These are phyloP conservation scores for Anguilla anguilla DNA, from an alignment of 2,797 vertebrate species.

Conservation along the genomic window DNA sequence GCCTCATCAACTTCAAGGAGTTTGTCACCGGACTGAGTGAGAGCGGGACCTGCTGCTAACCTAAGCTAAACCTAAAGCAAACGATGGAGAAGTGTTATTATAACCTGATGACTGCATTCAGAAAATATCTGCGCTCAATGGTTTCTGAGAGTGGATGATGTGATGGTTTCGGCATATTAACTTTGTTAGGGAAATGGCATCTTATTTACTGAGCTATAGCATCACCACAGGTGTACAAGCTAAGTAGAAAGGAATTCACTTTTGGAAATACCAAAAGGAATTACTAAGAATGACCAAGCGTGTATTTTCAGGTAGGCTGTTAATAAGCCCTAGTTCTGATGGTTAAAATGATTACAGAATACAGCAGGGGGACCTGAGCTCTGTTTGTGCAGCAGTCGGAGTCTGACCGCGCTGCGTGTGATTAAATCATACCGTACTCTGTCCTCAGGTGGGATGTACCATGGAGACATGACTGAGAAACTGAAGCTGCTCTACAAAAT, in stretches of 20 bases:
- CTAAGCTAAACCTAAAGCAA: not conserved
- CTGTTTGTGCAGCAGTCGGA: too few relatives aligned
- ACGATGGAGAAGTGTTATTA: not conserved
- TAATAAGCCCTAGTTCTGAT: too few relatives aligned
- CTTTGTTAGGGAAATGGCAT: not conserved
- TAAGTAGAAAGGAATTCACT: not conserved
- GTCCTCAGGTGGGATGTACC: conserved; percentile 90
- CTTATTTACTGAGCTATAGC: not conserved
- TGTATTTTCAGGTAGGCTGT: not conserved
- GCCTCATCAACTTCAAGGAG: conserved; percentile 97
- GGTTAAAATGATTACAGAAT: too few relatives aligned
- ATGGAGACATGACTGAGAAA: conserved; percentile 94
- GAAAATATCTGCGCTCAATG: not conserved
- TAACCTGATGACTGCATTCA: not conserved
- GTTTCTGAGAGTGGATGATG: not conserved
- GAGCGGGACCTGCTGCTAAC: not conserved
- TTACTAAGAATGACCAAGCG: not conserved
- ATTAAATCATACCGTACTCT: not conserved
- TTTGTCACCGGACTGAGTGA: conserved; percentile 93
- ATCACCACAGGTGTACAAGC: not conserved
- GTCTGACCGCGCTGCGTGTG: not conserved
- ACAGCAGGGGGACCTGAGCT: too few relatives aligned
- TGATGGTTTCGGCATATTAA: not conserved
- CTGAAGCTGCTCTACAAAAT: conserved; percentile 94
- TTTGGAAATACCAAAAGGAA: too few relatives aligned